Percentiles rank a stretch among this genome's conserved stretches.
phyloP scores from a whole-genome alignment of 92 coral and sea anemone species.

The Umimayanthus kanabou region DNA sequence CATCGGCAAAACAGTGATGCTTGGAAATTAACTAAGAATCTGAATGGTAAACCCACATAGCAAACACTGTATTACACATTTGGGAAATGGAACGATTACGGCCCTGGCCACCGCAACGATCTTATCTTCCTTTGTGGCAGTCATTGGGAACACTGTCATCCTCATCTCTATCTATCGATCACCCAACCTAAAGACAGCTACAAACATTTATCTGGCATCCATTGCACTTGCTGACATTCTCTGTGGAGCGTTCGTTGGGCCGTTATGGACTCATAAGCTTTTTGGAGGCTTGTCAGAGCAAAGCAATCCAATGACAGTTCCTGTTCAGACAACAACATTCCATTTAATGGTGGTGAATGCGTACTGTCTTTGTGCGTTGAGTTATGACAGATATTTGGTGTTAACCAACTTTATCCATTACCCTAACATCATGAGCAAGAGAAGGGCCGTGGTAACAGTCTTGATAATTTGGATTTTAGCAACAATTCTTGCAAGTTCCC shows the following conservation, averaged over 20 bases:
- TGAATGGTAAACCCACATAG: constrained; percentile 16
- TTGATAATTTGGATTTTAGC: constrained; percentile 29
- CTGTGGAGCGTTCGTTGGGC: constrained; percentile 32
- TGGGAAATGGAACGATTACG: neutral
- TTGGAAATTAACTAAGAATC: neutral
- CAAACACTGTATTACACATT: neutral
- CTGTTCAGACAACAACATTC: neutral
- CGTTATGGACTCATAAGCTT: constrained; percentile 9
- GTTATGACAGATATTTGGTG: constrained; percentile 26
- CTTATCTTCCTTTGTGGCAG: neutral
- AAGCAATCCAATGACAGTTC: neutral
- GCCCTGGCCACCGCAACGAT: neutral
- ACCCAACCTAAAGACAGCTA: constrained; percentile 6
- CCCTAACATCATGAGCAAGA: constrained; percentile 25
- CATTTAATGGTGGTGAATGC: constrained; percentile 15
- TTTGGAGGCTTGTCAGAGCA: neutral
- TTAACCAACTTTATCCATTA: neutral
- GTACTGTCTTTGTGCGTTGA: constrained; percentile 21
- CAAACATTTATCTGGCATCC: constrained; percentile 22
- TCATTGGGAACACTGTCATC: constrained; percentile 3
- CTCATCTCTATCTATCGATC: constrained; percentile 5
- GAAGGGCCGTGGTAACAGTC: neutral
- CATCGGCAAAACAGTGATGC: constrained; percentile 19
- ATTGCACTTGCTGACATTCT: constrained; percentile 27
- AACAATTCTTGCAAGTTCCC: constrained; percentile 35